Conservation (phyloP, 2,113 vertebrate species). For the Girardinichthys multiradiatus region DNA sequence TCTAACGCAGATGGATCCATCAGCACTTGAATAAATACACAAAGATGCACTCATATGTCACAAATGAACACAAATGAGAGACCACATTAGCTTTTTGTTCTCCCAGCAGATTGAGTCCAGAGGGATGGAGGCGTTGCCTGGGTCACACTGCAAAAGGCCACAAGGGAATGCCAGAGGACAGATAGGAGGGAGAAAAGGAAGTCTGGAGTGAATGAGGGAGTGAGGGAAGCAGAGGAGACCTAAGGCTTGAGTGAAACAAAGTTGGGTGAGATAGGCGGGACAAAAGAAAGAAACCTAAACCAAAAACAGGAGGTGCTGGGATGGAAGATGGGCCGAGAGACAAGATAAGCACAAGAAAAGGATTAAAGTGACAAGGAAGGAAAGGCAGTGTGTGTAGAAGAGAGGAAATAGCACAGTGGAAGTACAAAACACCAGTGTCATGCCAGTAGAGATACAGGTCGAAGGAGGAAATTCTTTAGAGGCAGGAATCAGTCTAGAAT, state of each 20-base stretch:
- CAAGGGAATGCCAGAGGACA: slow-evolving; percentile 41
- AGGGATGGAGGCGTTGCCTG: slow-evolving; percentile 32
- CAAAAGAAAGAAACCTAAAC: slow-evolving; percentile 50
- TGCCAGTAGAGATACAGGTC: slow-evolving; percentile 50
- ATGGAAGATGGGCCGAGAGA: slow-evolving; percentile 51
- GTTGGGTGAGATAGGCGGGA: slow-evolving; percentile 54
- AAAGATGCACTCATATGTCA: slow-evolving; percentile 45
- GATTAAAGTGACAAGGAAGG: slow-evolving; percentile 59
- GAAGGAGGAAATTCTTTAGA: slow-evolving; percentile 52
- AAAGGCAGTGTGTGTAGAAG: slow-evolving; percentile 33
- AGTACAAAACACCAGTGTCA: slow-evolving; percentile 47
- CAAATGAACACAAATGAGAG: slow-evolving; percentile 31
- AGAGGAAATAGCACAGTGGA: slow-evolving; percentile 47
- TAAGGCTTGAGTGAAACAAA: slow-evolving; percentile 52
- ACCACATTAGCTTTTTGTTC: slow-evolving; percentile 58
- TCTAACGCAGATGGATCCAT: slow-evolving; percentile 14
- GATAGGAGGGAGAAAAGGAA: slow-evolving; percentile 40
- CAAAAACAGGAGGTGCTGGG: slow-evolving; percentile 30
- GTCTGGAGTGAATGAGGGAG: slow-evolving; percentile 34
- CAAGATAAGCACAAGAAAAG: slow-evolving; percentile 71
- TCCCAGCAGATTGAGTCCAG: slow-evolving; percentile 51
- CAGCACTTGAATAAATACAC: slow-evolving; percentile 30
- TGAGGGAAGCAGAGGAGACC: slow-evolving; percentile 23
- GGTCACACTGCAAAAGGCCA: slow-evolving; percentile 52
- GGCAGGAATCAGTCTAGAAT: slow-evolving; percentile 55